phyloP scores from a whole-genome alignment of 2,888 invertebrate species.

The Leptinotarsa juncta region DNA sequence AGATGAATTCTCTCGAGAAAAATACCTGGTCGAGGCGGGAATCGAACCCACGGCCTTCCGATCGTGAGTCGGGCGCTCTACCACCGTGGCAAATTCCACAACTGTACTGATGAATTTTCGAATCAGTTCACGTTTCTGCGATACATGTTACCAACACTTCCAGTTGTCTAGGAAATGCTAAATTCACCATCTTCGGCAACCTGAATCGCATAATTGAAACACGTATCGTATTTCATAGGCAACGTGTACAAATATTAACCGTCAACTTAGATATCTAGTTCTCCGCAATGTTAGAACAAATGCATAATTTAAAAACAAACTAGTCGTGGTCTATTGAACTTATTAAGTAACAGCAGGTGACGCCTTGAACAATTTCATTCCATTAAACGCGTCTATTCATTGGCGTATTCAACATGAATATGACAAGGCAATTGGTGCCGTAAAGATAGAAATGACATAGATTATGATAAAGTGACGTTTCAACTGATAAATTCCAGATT shows the following conservation, averaged over 20 bases:
- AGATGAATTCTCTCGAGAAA: too few species aligned
- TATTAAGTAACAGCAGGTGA: conserved; percentile 39
- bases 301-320: conserved; percentile 30
- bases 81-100: too few species aligned
- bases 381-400: not conserved
- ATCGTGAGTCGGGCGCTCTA: too few species aligned
- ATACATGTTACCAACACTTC: not conserved
- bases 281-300: conserved; percentile 4
- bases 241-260: not conserved
- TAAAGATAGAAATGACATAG: not conserved
- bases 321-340: conserved; percentile 37
- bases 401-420: not conserved
- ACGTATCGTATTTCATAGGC: not conserved
- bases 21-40: too few species aligned
- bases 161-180: not conserved
- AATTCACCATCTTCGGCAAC: not conserved
- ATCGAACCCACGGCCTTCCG: too few species aligned
- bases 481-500: too few species aligned
- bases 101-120: not conserved
- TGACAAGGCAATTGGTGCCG: conserved; percentile 7
- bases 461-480: too few species aligned
- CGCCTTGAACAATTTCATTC: conserved; percentile 15
- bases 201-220: not conserved
- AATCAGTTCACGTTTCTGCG: not conserved
- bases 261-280: conserved; percentile 2